Percentiles rank a stretch among this genome's conserved stretches.
Conservation (phyloP, 2,113 vertebrate species). For the Sigmodon hispidus region DNA sequence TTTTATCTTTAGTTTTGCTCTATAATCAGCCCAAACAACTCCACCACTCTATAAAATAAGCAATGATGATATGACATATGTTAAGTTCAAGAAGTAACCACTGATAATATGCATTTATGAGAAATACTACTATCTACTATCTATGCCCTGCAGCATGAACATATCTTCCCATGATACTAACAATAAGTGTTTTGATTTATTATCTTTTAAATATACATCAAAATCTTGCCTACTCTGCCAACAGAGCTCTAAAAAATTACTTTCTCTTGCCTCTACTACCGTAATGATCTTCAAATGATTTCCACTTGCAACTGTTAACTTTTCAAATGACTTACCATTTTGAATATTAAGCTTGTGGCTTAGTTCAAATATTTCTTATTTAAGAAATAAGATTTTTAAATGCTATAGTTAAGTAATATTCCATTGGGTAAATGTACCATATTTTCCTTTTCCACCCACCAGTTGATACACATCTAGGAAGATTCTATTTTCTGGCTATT, state of each 20-base stretch:
- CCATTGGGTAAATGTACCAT: background rate
- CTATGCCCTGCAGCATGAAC: background rate
- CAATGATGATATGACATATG: background rate
- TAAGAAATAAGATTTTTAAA: background rate
- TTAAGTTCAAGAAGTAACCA: background rate
- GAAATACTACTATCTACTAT: background rate
- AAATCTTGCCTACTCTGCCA: background rate
- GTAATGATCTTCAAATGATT: background rate
- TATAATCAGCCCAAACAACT: background rate
- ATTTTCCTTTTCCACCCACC: background rate
- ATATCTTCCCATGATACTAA: background rate
- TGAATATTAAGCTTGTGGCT: background rate
- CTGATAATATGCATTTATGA: background rate
- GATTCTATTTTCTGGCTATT: background rate
- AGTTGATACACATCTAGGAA: background rate
- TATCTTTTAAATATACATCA: background rate
- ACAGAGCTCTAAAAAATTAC: background rate
- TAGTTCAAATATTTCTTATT: background rate
- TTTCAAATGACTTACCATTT: background rate
- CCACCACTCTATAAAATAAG: background rate
- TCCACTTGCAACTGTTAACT: background rate
- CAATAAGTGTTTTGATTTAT: background rate
- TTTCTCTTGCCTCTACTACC: background rate
- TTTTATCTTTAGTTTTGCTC: background rate
- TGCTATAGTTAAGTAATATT: background rate